phyloP scores from a whole-genome alignment of 35 echinoderm and acorn worm genomes.

The Ophioderma brevispina region DNA sequence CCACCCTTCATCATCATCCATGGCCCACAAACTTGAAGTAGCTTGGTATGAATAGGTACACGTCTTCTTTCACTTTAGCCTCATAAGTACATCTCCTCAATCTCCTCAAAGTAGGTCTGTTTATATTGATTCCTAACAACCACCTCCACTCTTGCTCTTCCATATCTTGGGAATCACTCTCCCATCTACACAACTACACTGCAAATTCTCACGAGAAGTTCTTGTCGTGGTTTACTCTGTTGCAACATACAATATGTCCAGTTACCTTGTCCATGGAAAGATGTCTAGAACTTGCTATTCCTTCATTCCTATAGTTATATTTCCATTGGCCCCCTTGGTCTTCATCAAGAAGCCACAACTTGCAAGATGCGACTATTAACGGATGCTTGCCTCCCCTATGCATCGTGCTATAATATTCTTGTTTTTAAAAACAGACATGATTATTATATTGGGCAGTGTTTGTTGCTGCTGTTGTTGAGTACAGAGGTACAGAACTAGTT shows the following conservation, averaged over 20 bases:
- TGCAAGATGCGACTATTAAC: neutral
- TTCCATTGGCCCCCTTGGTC: neutral
- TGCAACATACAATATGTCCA: neutral
- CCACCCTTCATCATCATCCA: neutral
- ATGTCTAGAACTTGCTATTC: neutral
- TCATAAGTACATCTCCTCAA: neutral
- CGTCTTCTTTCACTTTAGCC: neutral
- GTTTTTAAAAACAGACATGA: too few species aligned
- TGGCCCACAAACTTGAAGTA: neutral
- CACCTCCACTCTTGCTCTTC: neutral
- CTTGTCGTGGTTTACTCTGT: neutral
- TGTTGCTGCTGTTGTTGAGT: too few species aligned
- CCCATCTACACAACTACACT: neutral
- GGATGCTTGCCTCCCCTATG: too few species aligned
- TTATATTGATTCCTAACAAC: neutral
- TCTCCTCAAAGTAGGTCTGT: neutral
- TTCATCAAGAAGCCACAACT: neutral
- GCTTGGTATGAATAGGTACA: neutral
- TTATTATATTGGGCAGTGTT: too few species aligned
- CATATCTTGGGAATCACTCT: neutral
- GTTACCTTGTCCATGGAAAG: neutral
- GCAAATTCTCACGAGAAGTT: neutral
- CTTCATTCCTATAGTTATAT: neutral
- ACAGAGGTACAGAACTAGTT: too few species aligned
- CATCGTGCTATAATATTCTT: too few species aligned